Percentiles rank a stretch among this genome's conserved stretches.
Evolutionary conservation across 2,888 invertebrate genomes (phyloP).

Genomic region (Xestia xanthographa): DNA sequence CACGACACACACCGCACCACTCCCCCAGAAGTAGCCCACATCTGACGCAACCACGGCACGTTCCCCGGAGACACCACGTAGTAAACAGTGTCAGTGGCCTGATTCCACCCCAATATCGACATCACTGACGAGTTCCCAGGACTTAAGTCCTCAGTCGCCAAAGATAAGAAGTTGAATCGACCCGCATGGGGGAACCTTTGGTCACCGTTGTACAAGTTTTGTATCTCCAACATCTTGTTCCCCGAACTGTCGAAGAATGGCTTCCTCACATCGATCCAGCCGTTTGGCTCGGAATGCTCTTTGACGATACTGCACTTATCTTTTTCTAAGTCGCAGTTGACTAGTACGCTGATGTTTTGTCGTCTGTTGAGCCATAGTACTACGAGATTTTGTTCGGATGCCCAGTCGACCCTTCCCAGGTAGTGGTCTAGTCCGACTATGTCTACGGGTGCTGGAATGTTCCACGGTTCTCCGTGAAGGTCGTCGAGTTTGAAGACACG

Average conservation of each 20-base stretch:
- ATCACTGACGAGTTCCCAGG: conserved; percentile 91
- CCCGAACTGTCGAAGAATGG: conserved; percentile 89
- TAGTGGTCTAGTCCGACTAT: conserved; percentile 92
- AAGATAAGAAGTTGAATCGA: conserved; percentile 78
- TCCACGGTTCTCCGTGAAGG: conserved; percentile 76
- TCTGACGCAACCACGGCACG: conserved; percentile 93
- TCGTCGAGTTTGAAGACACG: conserved; percentile 90
- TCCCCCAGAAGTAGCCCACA: conserved; percentile 89
- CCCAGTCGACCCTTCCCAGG: conserved; percentile 94
- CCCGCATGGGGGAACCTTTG: conserved; percentile 87
- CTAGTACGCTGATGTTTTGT: conserved; percentile 93
- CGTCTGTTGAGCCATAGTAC: conserved; percentile 96
- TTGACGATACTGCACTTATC: conserved; percentile 84
- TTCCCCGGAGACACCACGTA: conserved; percentile 92
- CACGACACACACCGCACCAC: conserved; percentile 92
- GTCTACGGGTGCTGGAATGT: conserved; percentile 89
- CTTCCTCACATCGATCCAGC: conserved; percentile 92
- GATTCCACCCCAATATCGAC: conserved; percentile 91
- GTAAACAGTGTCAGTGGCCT: conserved; percentile 90
- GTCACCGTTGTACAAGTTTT: conserved; percentile 78
- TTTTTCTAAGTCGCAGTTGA: conserved; percentile 89
- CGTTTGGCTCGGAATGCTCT: conserved; percentile 90
- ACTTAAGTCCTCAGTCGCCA: conserved; percentile 85
- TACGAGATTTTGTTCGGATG: conserved; percentile 91
- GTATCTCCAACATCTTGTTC: conserved; percentile 84